Percentiles rank a stretch among this genome's conserved stretches.
Conservation (phyloP, 2,113 vertebrate species). For the Sterna hirundo region DNA sequence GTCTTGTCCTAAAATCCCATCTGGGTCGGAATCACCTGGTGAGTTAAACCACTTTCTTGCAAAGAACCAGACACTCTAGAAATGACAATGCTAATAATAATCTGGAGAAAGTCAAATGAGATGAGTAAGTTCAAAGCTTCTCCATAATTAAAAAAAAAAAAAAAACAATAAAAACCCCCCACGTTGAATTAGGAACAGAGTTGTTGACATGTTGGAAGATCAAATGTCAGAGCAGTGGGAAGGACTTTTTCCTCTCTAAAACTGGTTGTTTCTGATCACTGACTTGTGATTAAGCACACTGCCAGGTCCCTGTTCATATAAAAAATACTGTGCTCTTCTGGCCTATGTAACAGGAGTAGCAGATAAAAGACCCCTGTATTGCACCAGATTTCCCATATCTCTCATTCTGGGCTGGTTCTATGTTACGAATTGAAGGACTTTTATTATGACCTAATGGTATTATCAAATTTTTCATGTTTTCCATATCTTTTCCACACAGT, state of each 20-base stretch:
- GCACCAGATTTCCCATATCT: neutral
- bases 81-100: neutral
- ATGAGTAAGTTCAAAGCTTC: accelerated
- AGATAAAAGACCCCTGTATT: neutral
- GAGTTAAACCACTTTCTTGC: neutral
- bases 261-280: neutral
- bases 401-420: neutral
- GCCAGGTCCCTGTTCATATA: neutral
- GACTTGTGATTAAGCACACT: accelerated
- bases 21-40: neutral
- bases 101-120: neutral
- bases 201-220: neutral
- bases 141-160: neutral
- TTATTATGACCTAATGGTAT: neutral
- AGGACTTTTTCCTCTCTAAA: neutral
- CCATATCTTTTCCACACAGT: neutral
- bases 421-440: neutral
- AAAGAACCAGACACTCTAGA: neutral
- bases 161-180: neutral
- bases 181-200: neutral
- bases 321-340: accelerated
- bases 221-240: neutral
- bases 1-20: neutral
- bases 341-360: neutral
- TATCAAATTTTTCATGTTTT: neutral